These are phyloP conservation scores for Gastracanthus pulcherrimus DNA, from an alignment of 2,888 invertebrate species.

Conservation along the genomic window DNA sequence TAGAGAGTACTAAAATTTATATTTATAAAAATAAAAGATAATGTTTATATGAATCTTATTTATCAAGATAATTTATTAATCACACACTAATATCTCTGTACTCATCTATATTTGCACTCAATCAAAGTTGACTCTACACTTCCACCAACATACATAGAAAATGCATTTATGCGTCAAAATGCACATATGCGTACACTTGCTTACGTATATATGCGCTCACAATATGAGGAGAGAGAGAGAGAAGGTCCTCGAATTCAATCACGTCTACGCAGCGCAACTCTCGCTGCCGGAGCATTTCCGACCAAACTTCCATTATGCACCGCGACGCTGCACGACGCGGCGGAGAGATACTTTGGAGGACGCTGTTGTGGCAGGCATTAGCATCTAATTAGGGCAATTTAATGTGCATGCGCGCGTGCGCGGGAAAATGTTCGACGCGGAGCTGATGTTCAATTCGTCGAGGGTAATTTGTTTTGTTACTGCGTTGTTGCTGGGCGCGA, in stretches of 20 bases:
- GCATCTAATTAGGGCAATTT: conserved; percentile 44
- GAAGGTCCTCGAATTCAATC: conserved; percentile 43
- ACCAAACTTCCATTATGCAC: conserved; percentile 25
- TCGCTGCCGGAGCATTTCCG: conserved; percentile 21
- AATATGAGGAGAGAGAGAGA: not conserved
- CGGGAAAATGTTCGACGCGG: conserved; percentile 14
- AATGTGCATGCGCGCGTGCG: no score
- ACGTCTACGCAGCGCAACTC: not conserved
- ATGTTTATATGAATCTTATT: no score
- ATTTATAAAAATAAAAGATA: no score
- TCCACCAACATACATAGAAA: no score
- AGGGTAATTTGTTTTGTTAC: conserved; percentile 7
- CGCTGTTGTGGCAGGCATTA: conserved; percentile 6
- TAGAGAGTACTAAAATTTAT: no score
- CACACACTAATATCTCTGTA: no score
- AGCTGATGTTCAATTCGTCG: not conserved
- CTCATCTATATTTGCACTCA: no score
- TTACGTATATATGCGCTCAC: not conserved
- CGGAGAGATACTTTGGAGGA: not conserved
- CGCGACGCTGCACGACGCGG: not conserved
- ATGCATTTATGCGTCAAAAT: not conserved
- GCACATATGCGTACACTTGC: not conserved
- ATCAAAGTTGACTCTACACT: no score
- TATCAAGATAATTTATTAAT: no score
- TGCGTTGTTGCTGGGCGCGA: not conserved